Base-by-base conservation (phyloP, 2,113 vertebrate genomes). In the Geococcyx californianus region DNA sequence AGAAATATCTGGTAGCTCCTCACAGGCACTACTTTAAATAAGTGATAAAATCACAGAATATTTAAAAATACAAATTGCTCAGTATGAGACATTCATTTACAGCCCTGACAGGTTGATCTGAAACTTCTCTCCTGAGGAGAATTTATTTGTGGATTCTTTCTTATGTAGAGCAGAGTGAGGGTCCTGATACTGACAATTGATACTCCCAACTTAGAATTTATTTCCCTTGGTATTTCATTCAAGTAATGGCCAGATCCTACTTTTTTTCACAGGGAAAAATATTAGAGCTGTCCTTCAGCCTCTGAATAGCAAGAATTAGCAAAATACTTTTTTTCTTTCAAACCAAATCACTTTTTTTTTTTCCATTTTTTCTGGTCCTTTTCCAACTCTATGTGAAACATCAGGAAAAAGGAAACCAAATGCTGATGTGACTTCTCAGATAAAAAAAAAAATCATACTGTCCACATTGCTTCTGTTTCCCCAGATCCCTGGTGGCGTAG, bases 361-460 rank as follows among this genome's bases (percentile, higher is more conserved):
- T 24, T 18, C 10, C 34, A 5, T 2, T 17, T 82, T 89, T 97
- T 90, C 91, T 87, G 26, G 80, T 97, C 82, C 83, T 96, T 87
- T 97, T 97, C 95, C 96, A 97, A 94, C 90, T n/a, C 36, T 21
- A 14, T 17, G 9, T 91, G 76, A 96, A 96, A 96, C 78, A 95
- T 73, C 80, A 94, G 96, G 95, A 97, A 98, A 98, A 95, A 97
- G 97, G 97, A 98, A 98, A 96, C 73, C 26, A 81, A 81, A 85
- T 91, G 92, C 91, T 95, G 92, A 89, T 92, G 62, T 84, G 88
- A 84, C 83, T 95, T 95, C 54, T 92, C 79, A 93, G 92, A 94
- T 87, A 47, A 82, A 93, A 33, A 13, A n/a, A 69, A 31, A 28
- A 42, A 49, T 25, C 2, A 20, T 49, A 18, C 24, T 14, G 66